Evolutionary conservation across 2,888 invertebrate genomes (phyloP), one percentile per base, ranked within the genome.

Genomic region (Drosophila heteroneura): DNA sequence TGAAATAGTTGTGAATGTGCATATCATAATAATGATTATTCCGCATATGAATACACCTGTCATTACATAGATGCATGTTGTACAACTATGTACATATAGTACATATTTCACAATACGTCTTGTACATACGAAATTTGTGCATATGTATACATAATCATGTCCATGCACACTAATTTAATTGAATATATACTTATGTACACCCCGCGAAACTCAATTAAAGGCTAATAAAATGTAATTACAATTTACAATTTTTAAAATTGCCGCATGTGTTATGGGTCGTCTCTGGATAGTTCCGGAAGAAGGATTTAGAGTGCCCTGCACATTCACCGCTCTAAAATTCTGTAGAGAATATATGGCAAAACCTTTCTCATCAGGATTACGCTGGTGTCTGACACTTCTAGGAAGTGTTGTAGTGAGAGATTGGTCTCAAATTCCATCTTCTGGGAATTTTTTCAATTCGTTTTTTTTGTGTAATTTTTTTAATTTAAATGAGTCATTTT

Each of bases 1-100:
- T 49, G 28, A 58, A 62, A 60, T 70, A 35, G 44, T 59, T 37
- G 9, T 33, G 7, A 14, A 54, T 52, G 30, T 67, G 41, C 19
- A 56, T 32, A 33, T n/a, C 16, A 22, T 53, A 32, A 33, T 14
- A 28, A 52, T 44, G 4, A n/a, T 51, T 28, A 44, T 32, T 35
- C 35, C 22, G 5, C 33, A 54, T 33, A 54, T 35, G 5, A 35
- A 35, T 16, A 51, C 35, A 51, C 16, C 16, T 33, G 56, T 37
- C 35, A 37, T 47, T 32, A 10, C 16, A 51, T 16, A 7, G 26
- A 26, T 37, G 44, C 22, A 5, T 32, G 16, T 32, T 35, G 30
- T 28, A 35, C 33, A 35, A 7, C n/a, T 65, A 9, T 26, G 33
- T 39, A 54, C 26, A 59, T 49, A 58, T 57, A 49, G 26, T 26